Evolutionary conservation across 2,888 invertebrate genomes (phyloP).

Genomic region (Dasysyrphus albostriatus): DNA sequence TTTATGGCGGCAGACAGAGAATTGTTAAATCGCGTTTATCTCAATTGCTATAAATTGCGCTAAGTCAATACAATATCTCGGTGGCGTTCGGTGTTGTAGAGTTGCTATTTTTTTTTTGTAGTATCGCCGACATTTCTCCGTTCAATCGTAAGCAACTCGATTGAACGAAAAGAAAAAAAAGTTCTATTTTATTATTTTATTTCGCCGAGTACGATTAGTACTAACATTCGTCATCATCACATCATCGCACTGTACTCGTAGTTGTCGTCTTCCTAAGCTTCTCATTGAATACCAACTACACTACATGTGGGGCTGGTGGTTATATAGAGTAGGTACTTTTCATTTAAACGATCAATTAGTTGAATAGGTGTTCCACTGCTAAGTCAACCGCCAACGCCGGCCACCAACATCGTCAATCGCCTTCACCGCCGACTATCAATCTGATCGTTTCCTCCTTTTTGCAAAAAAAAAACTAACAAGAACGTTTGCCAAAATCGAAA

Average conservation of each 20-base stretch:
- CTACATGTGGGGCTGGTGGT: slow-evolving; percentile 21
- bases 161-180: slow-evolving; percentile 37
- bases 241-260: neutral
- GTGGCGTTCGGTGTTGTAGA: slow-evolving; percentile 25
- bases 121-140: slow-evolving; percentile 19
- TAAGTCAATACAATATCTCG: slow-evolving; percentile 24
- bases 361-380: slow-evolving; percentile 64
- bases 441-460: slow-evolving; percentile 32
- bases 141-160: slow-evolving; percentile 38
- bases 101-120: slow-evolving; percentile 5
- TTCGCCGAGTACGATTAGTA: slow-evolving; percentile 23
- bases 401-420: neutral
- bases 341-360: slow-evolving; percentile 73
- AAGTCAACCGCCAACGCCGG: slow-evolving; percentile 58
- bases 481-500: slow-evolving; percentile 36
- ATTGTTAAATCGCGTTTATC: slow-evolving; percentile 18
- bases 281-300: slow-evolving; percentile 2
- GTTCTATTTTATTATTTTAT: slow-evolving; percentile 36
- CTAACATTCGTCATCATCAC: slow-evolving; percentile 66
- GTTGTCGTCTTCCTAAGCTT: slow-evolving; percentile 46
- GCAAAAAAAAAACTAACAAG: neutral
- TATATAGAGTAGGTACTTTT: slow-evolving; percentile 65
- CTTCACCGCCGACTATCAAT: slow-evolving; percentile 24
- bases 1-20: neutral
- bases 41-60: slow-evolving; percentile 8